Base-by-base conservation (phyloP, 2,797 vertebrate species). In the Sebastes nivosus region DNA sequence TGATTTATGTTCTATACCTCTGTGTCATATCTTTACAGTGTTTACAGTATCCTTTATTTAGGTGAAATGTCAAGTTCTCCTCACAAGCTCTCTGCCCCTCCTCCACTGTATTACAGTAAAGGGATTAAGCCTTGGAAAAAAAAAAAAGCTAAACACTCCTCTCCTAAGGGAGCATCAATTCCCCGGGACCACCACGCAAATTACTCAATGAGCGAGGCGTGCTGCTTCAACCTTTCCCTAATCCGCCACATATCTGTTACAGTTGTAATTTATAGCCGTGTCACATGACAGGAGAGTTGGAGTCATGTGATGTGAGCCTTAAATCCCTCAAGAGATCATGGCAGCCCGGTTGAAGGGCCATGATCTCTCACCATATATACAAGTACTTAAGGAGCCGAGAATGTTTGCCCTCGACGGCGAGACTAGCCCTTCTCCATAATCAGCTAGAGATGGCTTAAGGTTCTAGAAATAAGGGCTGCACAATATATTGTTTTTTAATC, bases 191-290 rank as follows among this genome's bases (percentile, higher is more conserved):
- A 54, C 67, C 61, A 73, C 59, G 50, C 67, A 67, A 83, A 77
- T 82, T 71, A 85, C 79, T 88, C 82, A 85, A 75, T 85, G 81
- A 82, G 74, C n/a, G 42, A 73, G 24, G 29, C 77, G 2, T 81
- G 75, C 67, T 61, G 75, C 81, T 88, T 14, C 14, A 80, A 87
- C 75, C 27, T 82, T 88, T 67, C 74, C 67, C 64, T 94, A 92
- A 94, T 94, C 92, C 75, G 3, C 55, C 78, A 63, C 86, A 86
- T 91, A 92, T 93, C 92, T 93, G 93, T 86, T 84, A 77, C 75
- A 79, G 77, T 67, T 90, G 88, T 92, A 88, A 88, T 92, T 90
- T 83, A 83, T 75, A 91, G 54, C 73, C 29, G 4, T n/a, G 80
- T 89, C 89, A 93, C 77, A 67, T 92, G 87, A 84, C 77, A 18